Conservation (phyloP, 2,113 vertebrate genomes). For the Vombatus ursinus region DNA sequence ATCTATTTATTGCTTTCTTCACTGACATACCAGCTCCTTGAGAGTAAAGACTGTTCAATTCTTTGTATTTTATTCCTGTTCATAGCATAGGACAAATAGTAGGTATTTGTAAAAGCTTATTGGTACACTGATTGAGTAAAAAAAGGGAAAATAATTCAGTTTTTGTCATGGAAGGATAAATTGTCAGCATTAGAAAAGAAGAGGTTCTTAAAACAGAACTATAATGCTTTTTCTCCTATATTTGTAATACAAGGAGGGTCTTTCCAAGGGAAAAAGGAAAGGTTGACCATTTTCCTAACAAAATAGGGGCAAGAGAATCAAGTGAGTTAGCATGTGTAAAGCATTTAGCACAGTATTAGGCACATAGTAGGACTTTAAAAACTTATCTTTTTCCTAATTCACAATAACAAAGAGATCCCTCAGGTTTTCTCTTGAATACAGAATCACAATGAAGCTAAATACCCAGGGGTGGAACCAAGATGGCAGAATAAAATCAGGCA, state of each 20-base stretch:
- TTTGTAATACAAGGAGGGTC: not conserved
- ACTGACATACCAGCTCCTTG: not conserved
- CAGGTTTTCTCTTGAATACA: not conserved
- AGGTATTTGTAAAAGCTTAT: not conserved
- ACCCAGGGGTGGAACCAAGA: not conserved
- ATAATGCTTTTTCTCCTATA: not conserved
- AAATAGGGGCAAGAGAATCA: not conserved
- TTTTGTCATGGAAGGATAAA: not conserved
- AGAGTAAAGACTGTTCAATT: not conserved
- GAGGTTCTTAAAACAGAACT: not conserved
- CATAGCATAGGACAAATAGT: not conserved
- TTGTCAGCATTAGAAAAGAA: not conserved
- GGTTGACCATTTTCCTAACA: not conserved
- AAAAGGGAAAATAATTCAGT: not conserved
- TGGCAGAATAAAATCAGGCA: too few relatives aligned
- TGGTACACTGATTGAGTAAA: not conserved
- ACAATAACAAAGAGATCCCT: not conserved
- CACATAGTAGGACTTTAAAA: not conserved
- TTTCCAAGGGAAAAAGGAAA: not conserved
- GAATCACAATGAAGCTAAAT: not conserved
- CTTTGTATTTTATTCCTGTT: not conserved
- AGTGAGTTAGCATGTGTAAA: not conserved
- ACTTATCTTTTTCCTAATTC: not conserved
- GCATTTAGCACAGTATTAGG: not conserved
- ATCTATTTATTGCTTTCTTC: not conserved